Percentiles rank a stretch among this genome's conserved stretches.
phyloP scores from a whole-genome alignment of 2,888 invertebrate genomes.

The Dolichomitus sp. region DNA sequence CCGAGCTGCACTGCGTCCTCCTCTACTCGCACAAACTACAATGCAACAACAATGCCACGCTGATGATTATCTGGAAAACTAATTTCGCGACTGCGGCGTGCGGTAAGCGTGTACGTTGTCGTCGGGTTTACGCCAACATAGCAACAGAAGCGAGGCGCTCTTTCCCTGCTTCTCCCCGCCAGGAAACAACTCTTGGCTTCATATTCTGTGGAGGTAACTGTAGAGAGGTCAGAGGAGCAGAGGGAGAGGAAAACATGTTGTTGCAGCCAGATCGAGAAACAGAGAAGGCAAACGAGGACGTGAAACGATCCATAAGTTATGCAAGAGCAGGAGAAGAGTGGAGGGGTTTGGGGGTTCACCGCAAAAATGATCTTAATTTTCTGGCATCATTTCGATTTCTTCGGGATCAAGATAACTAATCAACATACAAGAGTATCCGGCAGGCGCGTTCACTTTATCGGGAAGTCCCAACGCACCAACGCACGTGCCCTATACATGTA shows the following conservation, averaged over 20 bases:
- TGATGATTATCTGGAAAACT: constrained; percentile 86
- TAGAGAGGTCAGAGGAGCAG: constrained; percentile 60
- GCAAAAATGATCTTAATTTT: constrained; percentile 16
- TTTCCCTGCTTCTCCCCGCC: neutral
- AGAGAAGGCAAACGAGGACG: constrained; percentile 76
- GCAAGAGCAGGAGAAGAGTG: neutral
- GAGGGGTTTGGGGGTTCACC: too few species aligned
- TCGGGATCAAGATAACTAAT: constrained; percentile 9
- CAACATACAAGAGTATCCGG: constrained; percentile 2
- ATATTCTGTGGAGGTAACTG: constrained; percentile 69
- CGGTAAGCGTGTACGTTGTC: constrained; percentile 65
- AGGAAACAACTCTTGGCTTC: constrained; percentile 66
- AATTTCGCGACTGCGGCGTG: constrained; percentile 83
- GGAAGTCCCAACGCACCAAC: constrained; percentile 65
- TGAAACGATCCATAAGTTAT: constrained; percentile 66
- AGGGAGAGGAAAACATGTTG: constrained; percentile 65
- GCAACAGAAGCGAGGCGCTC: constrained; percentile 58
- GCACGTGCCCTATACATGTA: constrained; percentile 75
- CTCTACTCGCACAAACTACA: constrained; percentile 72
- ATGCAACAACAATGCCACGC: constrained; percentile 83
- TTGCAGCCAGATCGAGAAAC: constrained; percentile 51
- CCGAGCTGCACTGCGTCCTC: neutral
- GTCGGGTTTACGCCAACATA: constrained; percentile 63
- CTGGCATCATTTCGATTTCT: constrained; percentile 20
- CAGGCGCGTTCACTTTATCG: constrained; percentile 45